Evolutionary conservation across 2,113 vertebrate species (phyloP), one percentile per base, ranked within the genome.

Genomic region (Poecilia latipinna): DNA sequence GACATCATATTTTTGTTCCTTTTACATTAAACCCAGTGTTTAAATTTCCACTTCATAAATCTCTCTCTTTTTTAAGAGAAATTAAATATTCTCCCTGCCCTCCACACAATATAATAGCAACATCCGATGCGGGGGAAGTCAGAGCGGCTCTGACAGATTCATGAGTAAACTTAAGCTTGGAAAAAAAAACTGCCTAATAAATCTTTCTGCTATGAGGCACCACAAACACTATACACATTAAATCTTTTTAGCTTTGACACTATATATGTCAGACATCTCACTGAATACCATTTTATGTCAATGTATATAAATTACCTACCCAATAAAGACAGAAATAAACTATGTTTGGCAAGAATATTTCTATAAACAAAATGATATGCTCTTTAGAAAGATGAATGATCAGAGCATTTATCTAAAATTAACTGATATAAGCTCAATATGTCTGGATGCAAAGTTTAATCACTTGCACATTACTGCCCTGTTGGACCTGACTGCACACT

Each of bases 351-450:
- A 54, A 33, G 67, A 15, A 13, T 7, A 26, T 76, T 29, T 4
- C 48, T 12, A 22, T 61, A 60, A 71, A 80, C 12, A 29, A 74
- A 69, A 82, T 70, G 1, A 11, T 19, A 24, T 4, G 3, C 11
- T 66, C n/a, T n/a, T 79, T 67, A 28, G 72, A 60, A 31, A 70
- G 35, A 15, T 24, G 3, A 61, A 60, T 57, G 1, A 44, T 65
- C 63, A 15, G 31, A 62, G 73, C 0, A 35, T 72, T 77, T 63
- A 17, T 51, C 22, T 63, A 4, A 75, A 80, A 57, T 76, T 65
- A 70, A 70, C 57, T 72, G 80, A 77, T 68, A 65, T 0, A 26
- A 60, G 64, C 57, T 84, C 76, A 57, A 70, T 86, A 65, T n/a
- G 12, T 61, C 24, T 17, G 33, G 61, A 72, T 70, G 42, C 35